Conservation (phyloP, 2,888 invertebrate species). For the Cancer borealis region DNA sequence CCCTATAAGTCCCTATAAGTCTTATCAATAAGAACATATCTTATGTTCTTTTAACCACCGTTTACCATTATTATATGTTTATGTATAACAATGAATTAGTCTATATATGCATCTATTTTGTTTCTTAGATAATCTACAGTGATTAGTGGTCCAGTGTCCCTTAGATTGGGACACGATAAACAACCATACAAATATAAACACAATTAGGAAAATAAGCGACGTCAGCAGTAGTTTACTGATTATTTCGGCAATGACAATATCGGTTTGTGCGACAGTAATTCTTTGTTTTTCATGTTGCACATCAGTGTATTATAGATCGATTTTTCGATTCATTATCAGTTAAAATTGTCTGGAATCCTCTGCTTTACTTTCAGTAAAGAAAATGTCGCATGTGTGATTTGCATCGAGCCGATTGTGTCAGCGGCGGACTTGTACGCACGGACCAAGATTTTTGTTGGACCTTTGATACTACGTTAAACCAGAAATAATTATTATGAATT, state of each 20-base stretch:
- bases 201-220: not conserved
- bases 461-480: not conserved
- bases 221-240: not conserved
- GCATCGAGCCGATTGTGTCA: not conserved
- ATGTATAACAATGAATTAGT: too few species aligned
- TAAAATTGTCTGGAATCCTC: not conserved
- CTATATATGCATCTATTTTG: too few species aligned
- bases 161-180: too few species aligned
- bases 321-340: not conserved
- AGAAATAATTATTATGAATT: slow-evolving; percentile 7
- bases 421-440: not conserved
- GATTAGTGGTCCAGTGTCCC: too few species aligned
- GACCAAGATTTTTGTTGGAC: not conserved
- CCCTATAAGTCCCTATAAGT: too few species aligned
- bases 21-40: too few species aligned
- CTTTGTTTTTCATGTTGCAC: not conserved
- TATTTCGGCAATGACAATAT: not conserved
- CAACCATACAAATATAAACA: not conserved
- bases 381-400: not conserved
- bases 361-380: not conserved
- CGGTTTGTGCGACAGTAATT: not conserved
- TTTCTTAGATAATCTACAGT: too few species aligned
- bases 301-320: not conserved
- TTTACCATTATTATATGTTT: too few species aligned
- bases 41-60: too few species aligned